Base-by-base conservation (phyloP, 2,888 invertebrate species). In the Rhagophthalmus giganteus region DNA sequence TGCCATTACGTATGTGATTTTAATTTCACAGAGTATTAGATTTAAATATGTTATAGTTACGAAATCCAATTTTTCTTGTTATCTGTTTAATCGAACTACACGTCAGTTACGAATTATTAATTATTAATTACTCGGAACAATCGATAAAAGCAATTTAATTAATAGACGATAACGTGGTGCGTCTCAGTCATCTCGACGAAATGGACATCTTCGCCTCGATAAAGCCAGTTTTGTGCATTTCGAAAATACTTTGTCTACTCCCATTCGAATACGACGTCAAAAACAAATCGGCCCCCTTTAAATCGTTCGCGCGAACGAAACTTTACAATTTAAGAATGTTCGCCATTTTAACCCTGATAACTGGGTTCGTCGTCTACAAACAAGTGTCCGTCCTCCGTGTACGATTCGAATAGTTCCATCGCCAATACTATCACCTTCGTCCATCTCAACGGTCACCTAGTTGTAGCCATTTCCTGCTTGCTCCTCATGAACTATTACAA, bases 221-320 rank as follows among this genome's bases (percentile, higher is more conserved):
- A 15, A 37, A 28, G 10, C 35, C 45, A 2, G 9, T 45, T 7
- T 12, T 15, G 2, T 10, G n/a, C 4, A 10, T 45, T 9, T 11
- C 37, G 1, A 27, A 45, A 37, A 7, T 45, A 13, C 31, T 46
- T 38, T 46, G 46, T 11, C 11, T 46, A 15, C n/a, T 16, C 8
- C 46, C 38, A 2, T 38, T 31, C n/a, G 27, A 9, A 11, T 35
- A 31, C 12, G 24, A 31, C 13, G 11, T 8, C 6, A 40, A 27
- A 7, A 7, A 20, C 20, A 20, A 20, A 20, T 5, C 4, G 3
- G 20, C 20, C 7, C 20, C 20, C 7, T 20, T 5, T 20, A 20
- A 20, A 20, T 7, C 20, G 20, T 20, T 5, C 20, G 3, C 20
- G 8, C 38, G 27, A 27, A 32, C 14, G 7, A n/a, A 13, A n/a